Base-by-base conservation (phyloP, 1,140 invertebrate species). In the Tribolium castaneum region DNA sequence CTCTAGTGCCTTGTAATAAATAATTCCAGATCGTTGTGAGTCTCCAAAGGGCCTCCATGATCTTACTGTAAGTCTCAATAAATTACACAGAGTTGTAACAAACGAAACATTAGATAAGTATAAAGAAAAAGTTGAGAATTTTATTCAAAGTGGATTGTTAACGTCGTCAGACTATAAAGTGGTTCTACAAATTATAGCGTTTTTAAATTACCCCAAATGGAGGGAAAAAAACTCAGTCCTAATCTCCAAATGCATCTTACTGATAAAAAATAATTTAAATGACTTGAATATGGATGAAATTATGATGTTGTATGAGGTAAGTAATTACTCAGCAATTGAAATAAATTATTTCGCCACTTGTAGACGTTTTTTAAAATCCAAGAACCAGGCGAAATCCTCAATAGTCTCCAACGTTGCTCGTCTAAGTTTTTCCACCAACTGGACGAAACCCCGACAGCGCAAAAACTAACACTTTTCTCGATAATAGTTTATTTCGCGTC, bases 341-440 rank as follows among this genome's bases (percentile, higher is more conserved):
- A 30, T 5, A 30, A 30, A 30, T 30, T 6, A 30, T 30, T 30
- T 30, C 6, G 6, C 25, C 78, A n/a, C 78, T 77, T 54, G 7
- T 35, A 85, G 82, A 62, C 84, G 71, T 81, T 86, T 51, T 80
- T 82, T 73, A 86, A 85, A 82, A 85, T 50, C 13, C 82, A 85
- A 76, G 84, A 86, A 80, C 85, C 85, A 1, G 84, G 83, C 0
- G 78, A 81, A 25, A 77, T 83, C 7, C 70, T 85, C 9, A 83
- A 80, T 56, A 78, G 77, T 45, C 79, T 85, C 0, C 85, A 86
- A 80, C 81, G 85, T 52, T 77, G 71, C 45, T 80, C 82, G 0
- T 80, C 80, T 9, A 83, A 82, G 80, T 78, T 79, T 45, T 59
- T 85, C 6, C 78, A 82, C 16, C 78, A 82, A 54, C 56, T 83